These are phyloP conservation scores for Tauraco hartlaubi DNA, from an alignment of 2,797 vertebrate genomes.

Conservation along the genomic window DNA sequence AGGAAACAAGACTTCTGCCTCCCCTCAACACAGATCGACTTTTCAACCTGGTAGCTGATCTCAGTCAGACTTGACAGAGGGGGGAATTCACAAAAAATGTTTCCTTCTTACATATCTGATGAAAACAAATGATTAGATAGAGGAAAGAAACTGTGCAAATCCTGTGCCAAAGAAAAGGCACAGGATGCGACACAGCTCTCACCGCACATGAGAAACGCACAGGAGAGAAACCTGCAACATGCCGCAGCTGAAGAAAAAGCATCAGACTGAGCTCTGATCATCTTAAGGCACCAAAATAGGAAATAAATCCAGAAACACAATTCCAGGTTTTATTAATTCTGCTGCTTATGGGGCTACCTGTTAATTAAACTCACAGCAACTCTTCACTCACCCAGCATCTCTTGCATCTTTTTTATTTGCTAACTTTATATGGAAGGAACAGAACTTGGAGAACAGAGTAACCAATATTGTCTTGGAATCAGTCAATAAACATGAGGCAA, in stretches of 20 bases:
- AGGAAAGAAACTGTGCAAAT: not conserved
- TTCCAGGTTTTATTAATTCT: not conserved
- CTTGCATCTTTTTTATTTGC: not conserved
- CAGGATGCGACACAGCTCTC: not conserved
- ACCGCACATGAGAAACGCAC: not conserved
- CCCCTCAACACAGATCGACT: not conserved
- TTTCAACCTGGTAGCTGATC: not conserved
- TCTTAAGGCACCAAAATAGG: not conserved
- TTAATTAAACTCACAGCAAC: not conserved
- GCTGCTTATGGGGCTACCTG: not conserved
- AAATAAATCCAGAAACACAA: not conserved
- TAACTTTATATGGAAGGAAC: not conserved
- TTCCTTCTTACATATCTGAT: not conserved
- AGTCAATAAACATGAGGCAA: not conserved
- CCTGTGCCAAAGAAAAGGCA: not conserved
- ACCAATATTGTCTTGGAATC: not conserved
- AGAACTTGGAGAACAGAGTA: not conserved
- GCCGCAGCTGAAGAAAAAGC: not conserved
- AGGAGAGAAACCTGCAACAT: not conserved
- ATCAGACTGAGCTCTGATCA: not conserved
- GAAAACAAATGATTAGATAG: not conserved
- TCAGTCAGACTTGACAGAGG: not conserved
- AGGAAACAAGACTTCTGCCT: not conserved
- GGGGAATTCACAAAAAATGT: not conserved
- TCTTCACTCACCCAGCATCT: not conserved